Conservation (phyloP, 2,797 vertebrate genomes). For the Danio jaintianensis region DNA sequence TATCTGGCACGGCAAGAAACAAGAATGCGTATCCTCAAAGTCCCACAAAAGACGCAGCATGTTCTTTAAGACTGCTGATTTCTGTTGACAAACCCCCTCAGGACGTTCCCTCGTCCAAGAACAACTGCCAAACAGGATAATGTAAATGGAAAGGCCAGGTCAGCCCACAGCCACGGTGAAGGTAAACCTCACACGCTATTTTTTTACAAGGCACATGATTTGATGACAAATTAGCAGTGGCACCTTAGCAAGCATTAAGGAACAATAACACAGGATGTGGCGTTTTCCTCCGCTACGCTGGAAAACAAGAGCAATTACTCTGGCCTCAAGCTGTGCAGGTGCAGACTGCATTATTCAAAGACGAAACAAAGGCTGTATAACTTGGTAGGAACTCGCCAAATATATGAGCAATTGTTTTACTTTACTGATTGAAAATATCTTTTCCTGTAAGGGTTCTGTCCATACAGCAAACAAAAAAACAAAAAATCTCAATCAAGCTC, state of each 20-base stretch:
- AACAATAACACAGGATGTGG: constrained; percentile 52
- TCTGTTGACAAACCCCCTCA: constrained; percentile 12
- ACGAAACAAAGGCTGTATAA: constrained; percentile 30
- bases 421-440: neutral
- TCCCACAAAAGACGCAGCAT: constrained; percentile 10
- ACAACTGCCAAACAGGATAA: constrained; percentile 22
- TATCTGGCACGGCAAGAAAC: constrained; percentile 25
- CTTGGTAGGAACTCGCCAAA: constrained; percentile 22
- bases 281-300: constrained; percentile 8
- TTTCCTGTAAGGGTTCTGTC: constrained; percentile 14
- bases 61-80: neutral
- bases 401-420: neutral
- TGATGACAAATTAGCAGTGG: constrained; percentile 35
- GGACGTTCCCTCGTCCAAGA: constrained; percentile 1
- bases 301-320: constrained; percentile 43
- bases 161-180: neutral
- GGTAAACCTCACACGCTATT: constrained; percentile 22
- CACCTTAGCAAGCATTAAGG: constrained; percentile 32
- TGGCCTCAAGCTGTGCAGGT: constrained; percentile 43
- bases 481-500: neutral
- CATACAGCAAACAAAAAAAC: neutral
- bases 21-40: constrained; percentile 32
- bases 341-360: constrained; percentile 25
- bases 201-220: constrained; percentile 10
- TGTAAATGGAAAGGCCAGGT: constrained; percentile 16